phyloP scores from a whole-genome alignment of 2,888 invertebrate genomes.

The Rugalucina vietnamica region DNA sequence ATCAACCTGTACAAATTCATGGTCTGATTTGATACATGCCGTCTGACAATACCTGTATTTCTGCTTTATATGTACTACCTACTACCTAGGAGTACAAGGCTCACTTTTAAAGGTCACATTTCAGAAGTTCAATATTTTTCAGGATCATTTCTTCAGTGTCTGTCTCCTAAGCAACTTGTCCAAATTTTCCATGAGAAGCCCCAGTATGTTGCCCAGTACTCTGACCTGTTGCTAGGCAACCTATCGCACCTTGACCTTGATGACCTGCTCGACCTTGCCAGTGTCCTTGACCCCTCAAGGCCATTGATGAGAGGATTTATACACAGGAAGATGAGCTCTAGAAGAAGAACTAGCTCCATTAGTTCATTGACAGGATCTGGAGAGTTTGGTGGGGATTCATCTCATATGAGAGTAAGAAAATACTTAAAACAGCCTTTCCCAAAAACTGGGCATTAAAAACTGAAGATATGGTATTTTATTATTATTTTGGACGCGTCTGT shows the following conservation, averaged over 20 bases:
- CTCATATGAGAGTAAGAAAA: too few relatives aligned
- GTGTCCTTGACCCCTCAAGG: slow-evolving; percentile 88
- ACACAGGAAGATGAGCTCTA: slow-evolving; percentile 58
- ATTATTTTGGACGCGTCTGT: too few relatives aligned
- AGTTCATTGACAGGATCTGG: slow-evolving; percentile 66
- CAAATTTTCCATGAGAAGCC: slow-evolving; percentile 81
- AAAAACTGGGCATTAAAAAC: too few relatives aligned
- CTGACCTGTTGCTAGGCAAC: slow-evolving; percentile 76
- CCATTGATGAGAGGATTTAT: slow-evolving; percentile 81
- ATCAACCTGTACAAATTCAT: too few relatives aligned
- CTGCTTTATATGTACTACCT: too few relatives aligned
- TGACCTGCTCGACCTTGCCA: slow-evolving; percentile 84
- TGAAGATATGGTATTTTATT: too few relatives aligned
- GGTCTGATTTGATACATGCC: too few relatives aligned
- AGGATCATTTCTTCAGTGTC: slow-evolving; percentile 80
- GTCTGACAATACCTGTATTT: too few relatives aligned
- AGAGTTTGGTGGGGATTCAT: slow-evolving; percentile 44
- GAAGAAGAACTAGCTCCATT: slow-evolving; percentile 71
- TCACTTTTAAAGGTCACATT: too few relatives aligned
- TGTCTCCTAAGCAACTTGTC: slow-evolving; percentile 79
- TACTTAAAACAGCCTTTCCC: too few relatives aligned
- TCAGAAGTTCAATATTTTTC: too few relatives aligned
- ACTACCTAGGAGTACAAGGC: too few relatives aligned
- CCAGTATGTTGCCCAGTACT: slow-evolving; percentile 79
- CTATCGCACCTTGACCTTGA: slow-evolving; percentile 70